phyloP scores from a whole-genome alignment of 2,888 invertebrate genomes.

The Reticulitermes lucifugus region DNA sequence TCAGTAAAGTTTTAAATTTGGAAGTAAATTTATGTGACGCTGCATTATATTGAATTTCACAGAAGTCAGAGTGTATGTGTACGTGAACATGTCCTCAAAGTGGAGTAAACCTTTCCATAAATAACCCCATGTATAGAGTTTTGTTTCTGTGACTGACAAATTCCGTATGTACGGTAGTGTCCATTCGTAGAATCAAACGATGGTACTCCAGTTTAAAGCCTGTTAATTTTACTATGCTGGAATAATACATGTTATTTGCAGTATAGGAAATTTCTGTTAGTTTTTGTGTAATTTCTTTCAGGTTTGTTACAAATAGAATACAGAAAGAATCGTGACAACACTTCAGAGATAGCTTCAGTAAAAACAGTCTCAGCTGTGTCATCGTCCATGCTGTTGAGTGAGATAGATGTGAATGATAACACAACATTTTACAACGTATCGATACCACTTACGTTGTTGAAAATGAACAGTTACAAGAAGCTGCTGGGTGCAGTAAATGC shows the following conservation, averaged over 20 bases:
- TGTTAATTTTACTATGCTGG: too few relatives aligned
- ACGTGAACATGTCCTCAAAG: too few relatives aligned
- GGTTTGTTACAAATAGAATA: constrained; percentile 13
- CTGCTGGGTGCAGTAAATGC: not conserved
- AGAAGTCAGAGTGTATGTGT: too few relatives aligned
- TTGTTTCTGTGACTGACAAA: too few relatives aligned
- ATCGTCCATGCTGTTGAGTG: not conserved
- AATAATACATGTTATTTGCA: not conserved
- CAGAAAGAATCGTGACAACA: not conserved
- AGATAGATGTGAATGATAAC: not conserved
- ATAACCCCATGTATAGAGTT: too few relatives aligned
- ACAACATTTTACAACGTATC: not conserved
- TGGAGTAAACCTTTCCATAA: too few relatives aligned
- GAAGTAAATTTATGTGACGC: too few relatives aligned
- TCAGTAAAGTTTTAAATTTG: too few relatives aligned
- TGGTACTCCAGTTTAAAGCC: too few relatives aligned
- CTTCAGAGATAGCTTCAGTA: not conserved
- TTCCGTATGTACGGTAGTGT: too few relatives aligned
- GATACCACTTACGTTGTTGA: not conserved
- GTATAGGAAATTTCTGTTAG: not conserved
- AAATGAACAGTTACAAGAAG: constrained; percentile 12
- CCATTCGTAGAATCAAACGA: too few relatives aligned
- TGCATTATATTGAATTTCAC: too few relatives aligned
- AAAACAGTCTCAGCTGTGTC: not conserved
- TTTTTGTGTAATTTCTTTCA: not conserved